These are phyloP conservation scores for Trematomus loennbergii DNA, from an alignment of 2,113 vertebrate species.

Conservation along the genomic window DNA sequence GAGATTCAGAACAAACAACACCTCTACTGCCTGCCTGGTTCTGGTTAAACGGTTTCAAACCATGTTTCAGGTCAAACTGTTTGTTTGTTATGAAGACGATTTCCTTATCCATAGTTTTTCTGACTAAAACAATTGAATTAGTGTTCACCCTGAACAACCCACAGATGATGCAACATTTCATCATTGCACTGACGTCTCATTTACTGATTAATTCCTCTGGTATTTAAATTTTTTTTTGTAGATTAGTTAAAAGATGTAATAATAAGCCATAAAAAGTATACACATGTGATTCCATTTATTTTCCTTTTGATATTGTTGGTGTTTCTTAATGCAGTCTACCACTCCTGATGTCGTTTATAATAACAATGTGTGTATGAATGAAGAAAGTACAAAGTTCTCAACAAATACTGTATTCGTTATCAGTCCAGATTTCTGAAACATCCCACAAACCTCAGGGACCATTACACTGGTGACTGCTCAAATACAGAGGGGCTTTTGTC, in stretches of 20 bases:
- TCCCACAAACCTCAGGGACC: constrained; percentile 47
- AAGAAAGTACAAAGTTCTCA: background rate
- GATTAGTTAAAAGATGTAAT: background rate
- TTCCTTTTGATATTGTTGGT: background rate
- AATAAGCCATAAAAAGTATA: constrained; percentile 3
- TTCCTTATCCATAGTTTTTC: background rate
- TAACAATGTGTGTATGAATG: background rate
- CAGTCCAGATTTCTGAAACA: constrained; percentile 20
- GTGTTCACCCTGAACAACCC: background rate
- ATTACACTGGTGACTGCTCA: background rate
- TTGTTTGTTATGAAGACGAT: background rate
- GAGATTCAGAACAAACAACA: constrained; percentile 48
- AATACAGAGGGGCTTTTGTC: background rate
- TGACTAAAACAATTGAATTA: background rate
- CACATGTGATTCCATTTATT: background rate
- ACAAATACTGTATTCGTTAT: constrained; percentile 12
- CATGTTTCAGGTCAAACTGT: background rate
- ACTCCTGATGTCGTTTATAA: background rate
- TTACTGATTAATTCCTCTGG: background rate
- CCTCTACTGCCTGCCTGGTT: constrained; percentile 58
- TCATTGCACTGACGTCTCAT: background rate
- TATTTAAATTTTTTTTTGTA: background rate
- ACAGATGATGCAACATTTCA: constrained; percentile 15
- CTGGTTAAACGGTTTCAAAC: constrained; percentile 29
- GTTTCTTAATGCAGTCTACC: background rate